phyloP scores from a whole-genome alignment of 2,888 invertebrate species.

The Acronicta alni region DNA sequence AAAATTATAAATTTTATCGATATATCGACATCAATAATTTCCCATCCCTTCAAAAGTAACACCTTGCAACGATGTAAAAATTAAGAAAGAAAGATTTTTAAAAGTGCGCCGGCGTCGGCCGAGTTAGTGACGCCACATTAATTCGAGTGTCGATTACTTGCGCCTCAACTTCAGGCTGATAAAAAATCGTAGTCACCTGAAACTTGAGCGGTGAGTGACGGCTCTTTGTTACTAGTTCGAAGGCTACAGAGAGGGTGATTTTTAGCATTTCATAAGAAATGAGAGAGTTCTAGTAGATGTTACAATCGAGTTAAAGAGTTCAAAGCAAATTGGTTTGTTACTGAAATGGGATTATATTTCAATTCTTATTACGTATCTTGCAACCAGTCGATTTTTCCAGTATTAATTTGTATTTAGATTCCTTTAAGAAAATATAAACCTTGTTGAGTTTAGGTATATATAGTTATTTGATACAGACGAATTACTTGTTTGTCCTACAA shows the following conservation, averaged over 20 bases:
- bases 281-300: not conserved
- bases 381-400: too few relatives aligned
- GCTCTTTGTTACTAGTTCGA: conserved; percentile 47
- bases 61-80: conserved; percentile 88
- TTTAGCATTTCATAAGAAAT: conserved; percentile 4
- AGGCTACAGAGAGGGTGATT: conserved; percentile 27
- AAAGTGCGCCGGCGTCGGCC: conserved; percentile 72
- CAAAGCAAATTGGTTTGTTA: too few relatives aligned
- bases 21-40: conserved; percentile 22
- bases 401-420: too few relatives aligned
- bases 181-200: conserved; percentile 67
- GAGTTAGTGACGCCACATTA: conserved; percentile 89
- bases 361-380: too few relatives aligned
- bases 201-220: conserved; percentile 52
- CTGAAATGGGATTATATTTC: too few relatives aligned
- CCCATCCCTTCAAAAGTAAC: conserved; percentile 68
- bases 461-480: too few relatives aligned
- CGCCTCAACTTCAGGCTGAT: conserved; percentile 59
- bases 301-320: too few relatives aligned
- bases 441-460: too few relatives aligned
- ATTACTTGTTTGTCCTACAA: too few relatives aligned
- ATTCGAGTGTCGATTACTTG: conserved; percentile 84
- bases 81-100: conserved; percentile 85
- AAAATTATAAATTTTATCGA: conserved; percentile 18
- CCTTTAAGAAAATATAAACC: too few relatives aligned